Base-by-base conservation (phyloP, 2,888 invertebrate species). In the Hypomecis atomaria region DNA sequence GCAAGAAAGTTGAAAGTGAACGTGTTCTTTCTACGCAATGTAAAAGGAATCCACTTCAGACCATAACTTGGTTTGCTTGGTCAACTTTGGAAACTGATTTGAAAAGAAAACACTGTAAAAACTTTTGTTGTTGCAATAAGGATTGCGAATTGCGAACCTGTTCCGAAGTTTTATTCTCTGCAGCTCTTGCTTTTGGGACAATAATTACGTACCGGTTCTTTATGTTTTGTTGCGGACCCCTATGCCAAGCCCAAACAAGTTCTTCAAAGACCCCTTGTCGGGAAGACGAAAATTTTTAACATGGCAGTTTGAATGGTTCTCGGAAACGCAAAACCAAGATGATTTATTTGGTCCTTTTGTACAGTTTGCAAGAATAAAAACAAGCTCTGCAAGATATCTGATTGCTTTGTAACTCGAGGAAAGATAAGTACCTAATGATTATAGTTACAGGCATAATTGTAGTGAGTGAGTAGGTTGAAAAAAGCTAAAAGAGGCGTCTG, bases 171-270 rank as follows among this genome's bases (percentile, higher is more conserved):
- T 23, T 23, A 23, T 23, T 23, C 23, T 23, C 23, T 23, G 23
- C 23, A 23, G 23, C 23, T 23, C 23, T 23, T 23, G 23, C 23
- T 23, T 23, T 23, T 23, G 23, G 3, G 23, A 47, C 11, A 38
- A 47, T 52, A 53, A 40, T 45, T 23, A 47, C 33, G 23, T 44
- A 45, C 5, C 10, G 38, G 49, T 60, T 38, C 43, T 62, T 67
- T 62, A 62, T 66, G 55, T 61, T 56, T 47, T 23, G 23, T 23
- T 23, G 23, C 23, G 23, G 53, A 59, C 65, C n/a, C 56, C 68
- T 61, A n/a, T 62, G 57, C 59, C 8, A 42, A 13, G 37, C 45
- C 50, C 7, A 33, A 67, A 69, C 71, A 66, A 60, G 71, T 69
- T 68, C 52, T 56, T 55, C 38, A 34, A 61, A 62, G 57, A 45